phyloP scores from a whole-genome alignment of 2,797 vertebrate genomes.

The Sebastes elongatus region DNA sequence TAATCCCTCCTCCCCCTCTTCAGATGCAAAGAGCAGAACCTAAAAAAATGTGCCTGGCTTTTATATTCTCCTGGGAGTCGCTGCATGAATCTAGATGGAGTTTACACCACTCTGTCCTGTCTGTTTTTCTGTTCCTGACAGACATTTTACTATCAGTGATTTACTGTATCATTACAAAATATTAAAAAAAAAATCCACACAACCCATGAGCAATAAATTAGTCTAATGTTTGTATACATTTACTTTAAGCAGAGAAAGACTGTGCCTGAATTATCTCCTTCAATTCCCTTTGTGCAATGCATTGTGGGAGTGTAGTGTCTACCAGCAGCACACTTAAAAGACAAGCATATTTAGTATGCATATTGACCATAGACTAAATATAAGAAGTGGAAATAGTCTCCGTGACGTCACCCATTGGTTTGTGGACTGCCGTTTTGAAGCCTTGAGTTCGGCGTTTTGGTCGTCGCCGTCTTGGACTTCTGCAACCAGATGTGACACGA shows the following conservation, averaged over 20 bases:
- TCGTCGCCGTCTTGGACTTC: too few species aligned
- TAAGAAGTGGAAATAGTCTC: too few species aligned
- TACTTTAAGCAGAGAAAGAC: background rate
- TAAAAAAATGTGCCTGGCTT: slow-evolving; percentile 28
- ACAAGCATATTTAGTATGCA: too few species aligned
- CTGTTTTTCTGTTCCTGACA: background rate
- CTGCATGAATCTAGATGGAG: background rate
- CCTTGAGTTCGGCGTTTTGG: too few species aligned
- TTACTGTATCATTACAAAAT: background rate
- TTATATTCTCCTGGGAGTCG: background rate
- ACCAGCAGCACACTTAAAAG: too few species aligned
- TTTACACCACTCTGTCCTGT: background rate
- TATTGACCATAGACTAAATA: background rate
- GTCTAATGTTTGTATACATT: background rate
- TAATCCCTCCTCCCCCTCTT: slow-evolving; percentile 55
- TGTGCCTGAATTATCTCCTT: background rate
- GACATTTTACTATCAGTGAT: background rate
- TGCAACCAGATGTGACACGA: too few species aligned
- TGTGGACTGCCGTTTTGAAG: too few species aligned
- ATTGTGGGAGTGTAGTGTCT: background rate
- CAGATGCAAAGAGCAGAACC: slow-evolving; percentile 49
- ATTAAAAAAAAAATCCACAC: background rate
- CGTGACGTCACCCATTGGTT: too few species aligned
- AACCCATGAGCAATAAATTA: background rate
- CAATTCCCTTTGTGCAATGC: background rate